Conservation (phyloP, 2,888 invertebrate species). For the Trachelus tabidus region DNA sequence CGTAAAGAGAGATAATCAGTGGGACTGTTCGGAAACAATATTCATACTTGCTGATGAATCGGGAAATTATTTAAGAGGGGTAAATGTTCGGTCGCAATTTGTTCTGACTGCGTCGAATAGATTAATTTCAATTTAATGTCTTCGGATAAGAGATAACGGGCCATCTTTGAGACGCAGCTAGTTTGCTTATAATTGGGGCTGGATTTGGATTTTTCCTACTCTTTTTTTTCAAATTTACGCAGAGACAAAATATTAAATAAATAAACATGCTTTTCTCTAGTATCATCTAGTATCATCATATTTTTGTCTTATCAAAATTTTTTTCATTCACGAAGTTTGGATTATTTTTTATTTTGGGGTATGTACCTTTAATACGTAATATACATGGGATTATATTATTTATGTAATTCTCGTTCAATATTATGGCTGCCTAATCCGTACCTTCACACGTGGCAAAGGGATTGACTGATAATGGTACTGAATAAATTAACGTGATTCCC, state of each 20-base stretch:
- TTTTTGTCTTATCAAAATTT: too few species aligned
- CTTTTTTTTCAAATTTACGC: background rate
- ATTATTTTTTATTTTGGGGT: too few species aligned
- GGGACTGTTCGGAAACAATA: background rate
- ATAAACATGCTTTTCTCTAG: background rate
- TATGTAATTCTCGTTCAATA: too few species aligned
- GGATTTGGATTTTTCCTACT: background rate
- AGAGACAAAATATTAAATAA: background rate
- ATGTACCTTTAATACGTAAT: too few species aligned
- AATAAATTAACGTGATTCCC: too few species aligned
- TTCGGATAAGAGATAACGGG: background rate
- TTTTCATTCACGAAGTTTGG: too few species aligned
- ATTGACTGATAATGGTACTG: too few species aligned
- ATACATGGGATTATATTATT: too few species aligned
- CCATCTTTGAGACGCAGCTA: background rate
- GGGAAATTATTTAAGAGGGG: background rate
- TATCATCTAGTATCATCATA: too few species aligned
- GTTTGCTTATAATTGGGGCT: background rate
- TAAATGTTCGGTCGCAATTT: background rate
- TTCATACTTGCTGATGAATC: background rate
- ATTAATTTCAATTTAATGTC: background rate
- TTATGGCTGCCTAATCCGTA: too few species aligned
- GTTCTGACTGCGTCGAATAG: background rate
- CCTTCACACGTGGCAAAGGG: too few species aligned
- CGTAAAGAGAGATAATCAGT: fast-evolving